A percentile compares a stretch with the other conserved stretches of the same genome.
Evolutionary conservation across 2,113 vertebrate genomes (phyloP).

Genomic region (Chloebia gouldiae): DNA sequence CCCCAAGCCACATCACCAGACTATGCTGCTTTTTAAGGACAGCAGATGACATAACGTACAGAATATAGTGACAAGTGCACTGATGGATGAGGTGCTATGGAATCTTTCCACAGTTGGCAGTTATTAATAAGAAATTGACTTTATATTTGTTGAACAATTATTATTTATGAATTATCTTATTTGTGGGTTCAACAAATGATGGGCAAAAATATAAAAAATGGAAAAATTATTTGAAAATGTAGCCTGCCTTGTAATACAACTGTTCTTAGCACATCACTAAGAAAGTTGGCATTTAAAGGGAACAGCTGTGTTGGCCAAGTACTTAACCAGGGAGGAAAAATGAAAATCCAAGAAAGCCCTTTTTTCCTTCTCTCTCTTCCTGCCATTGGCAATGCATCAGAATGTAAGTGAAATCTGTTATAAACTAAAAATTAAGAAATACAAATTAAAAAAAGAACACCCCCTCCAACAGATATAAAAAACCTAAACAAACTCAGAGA

Average conservation of each 20-base stretch:
- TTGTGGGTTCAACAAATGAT: not conserved
- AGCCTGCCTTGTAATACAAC: not conserved
- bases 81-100: not conserved
- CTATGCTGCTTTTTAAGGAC: not conserved
- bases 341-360: not conserved
- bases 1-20: not conserved
- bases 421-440: not conserved
- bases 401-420: not conserved
- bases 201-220: not conserved
- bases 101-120: not conserved
- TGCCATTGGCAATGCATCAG: not conserved
- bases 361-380: not conserved
- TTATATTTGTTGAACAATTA: not conserved
- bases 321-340: not conserved
- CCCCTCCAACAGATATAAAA: not conserved
- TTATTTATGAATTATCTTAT: not conserved
- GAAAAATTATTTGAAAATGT: not conserved
- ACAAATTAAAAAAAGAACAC: not conserved
- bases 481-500: not conserved
- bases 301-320: not conserved
- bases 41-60: not conserved
- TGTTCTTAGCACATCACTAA: not conserved
- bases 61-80: not conserved
- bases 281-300: not conserved
- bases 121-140: not conserved